These are phyloP conservation scores for Tetrax tetrax DNA, from an alignment of 2,113 vertebrate species.

Conservation along the genomic window DNA sequence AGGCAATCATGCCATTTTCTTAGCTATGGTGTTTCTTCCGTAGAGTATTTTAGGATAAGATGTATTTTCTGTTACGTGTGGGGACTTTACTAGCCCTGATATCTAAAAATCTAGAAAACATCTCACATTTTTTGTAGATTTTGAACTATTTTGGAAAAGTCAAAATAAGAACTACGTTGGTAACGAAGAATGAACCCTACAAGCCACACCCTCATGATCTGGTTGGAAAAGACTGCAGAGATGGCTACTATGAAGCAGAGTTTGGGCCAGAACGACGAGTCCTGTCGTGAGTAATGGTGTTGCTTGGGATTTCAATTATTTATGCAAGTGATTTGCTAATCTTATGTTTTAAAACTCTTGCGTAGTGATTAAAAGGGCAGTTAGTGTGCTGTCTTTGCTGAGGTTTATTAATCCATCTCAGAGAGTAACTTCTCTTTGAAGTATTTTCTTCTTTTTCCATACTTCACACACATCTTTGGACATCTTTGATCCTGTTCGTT, in stretches of 20 bases:
- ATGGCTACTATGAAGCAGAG: slow-evolving; percentile 95
- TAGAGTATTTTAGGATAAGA: neutral
- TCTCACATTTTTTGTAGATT: slow-evolving; percentile 75
- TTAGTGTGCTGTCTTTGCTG: neutral
- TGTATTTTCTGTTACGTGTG: neutral
- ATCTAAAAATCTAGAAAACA: neutral
- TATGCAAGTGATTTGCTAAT: slow-evolving; percentile 3
- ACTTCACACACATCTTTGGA: neutral
- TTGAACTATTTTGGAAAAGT: slow-evolving; percentile 87
- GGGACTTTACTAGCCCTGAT: neutral
- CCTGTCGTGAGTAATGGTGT: slow-evolving; percentile 85
- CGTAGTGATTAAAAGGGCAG: neutral
- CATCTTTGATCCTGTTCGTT: neutral
- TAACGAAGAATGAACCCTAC: slow-evolving; percentile 94
- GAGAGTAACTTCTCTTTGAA: neutral
- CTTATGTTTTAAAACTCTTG: neutral
- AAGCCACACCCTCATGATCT: slow-evolving; percentile 95
- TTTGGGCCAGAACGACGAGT: slow-evolving; percentile 93
- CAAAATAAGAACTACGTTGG: slow-evolving; percentile 91
- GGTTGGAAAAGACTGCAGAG: slow-evolving; percentile 96
- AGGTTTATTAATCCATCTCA: neutral
- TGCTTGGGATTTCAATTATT: neutral
- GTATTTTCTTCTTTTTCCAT: neutral
- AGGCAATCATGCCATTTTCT: neutral
- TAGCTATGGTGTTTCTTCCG: neutral